Percentiles rank a stretch among this genome's conserved stretches.
These are phyloP conservation scores for Brachyopa scutellaris DNA, from an alignment of 2,888 invertebrate species.

Conservation along the genomic window DNA sequence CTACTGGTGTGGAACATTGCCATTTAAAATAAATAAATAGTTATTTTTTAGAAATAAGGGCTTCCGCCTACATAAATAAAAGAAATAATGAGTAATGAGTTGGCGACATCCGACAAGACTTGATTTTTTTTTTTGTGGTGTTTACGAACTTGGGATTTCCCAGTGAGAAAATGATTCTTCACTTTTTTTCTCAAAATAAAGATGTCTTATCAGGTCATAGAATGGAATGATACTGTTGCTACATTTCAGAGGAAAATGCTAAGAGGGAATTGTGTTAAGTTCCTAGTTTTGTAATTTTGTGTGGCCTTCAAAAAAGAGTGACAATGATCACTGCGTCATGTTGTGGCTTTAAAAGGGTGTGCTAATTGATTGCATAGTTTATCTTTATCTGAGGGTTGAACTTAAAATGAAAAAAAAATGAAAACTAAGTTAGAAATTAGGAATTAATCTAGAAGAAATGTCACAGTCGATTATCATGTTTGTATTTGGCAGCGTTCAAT, in stretches of 20 bases:
- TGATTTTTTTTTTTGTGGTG: not conserved
- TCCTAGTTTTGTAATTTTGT: no score
- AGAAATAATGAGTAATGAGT: no score
- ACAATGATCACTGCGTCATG: not conserved
- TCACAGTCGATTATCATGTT: no score
- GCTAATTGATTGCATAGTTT: not conserved
- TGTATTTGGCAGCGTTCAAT: no score
- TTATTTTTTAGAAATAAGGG: no score
- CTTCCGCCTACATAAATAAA: no score
- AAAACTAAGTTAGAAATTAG: no score
- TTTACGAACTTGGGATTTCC: not conserved
- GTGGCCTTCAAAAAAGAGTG: no score
- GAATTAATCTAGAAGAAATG: no score
- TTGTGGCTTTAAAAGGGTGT: not conserved
- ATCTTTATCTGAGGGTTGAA: no score
- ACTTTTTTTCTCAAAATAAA: not conserved
- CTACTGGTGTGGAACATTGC: not conserved
- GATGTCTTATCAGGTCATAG: not conserved
- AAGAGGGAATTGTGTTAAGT: not conserved
- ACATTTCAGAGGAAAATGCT: not conserved
- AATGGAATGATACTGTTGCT: not conserved
- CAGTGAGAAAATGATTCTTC: not conserved
- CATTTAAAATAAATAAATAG: no score
- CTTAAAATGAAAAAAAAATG: no score
- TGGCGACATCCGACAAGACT: constrained; percentile 6